Base-by-base conservation (phyloP, 2,888 invertebrate species). In the Baronia brevicornis region DNA sequence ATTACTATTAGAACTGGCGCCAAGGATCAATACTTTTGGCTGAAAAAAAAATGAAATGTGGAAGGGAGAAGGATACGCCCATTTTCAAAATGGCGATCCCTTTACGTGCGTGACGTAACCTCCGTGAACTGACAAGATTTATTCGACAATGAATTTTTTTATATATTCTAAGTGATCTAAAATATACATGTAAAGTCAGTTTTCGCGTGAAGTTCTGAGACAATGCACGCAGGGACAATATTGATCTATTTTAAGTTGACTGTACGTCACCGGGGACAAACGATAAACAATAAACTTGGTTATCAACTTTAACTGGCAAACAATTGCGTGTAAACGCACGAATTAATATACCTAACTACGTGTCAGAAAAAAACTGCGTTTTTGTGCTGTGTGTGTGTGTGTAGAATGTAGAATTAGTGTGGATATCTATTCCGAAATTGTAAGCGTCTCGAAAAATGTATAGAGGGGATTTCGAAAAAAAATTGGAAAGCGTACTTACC, bases 51-150 rank as follows among this genome's bases (percentile, higher is more conserved):
- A 31, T 14, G 19, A 34, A 28, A 32, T 32, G 29, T 27, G 28
- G 33, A 43, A 40, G 54, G 50, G 50, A 44, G 54, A 56, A 42
- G 33, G 40, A 32, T 60, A 63, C 64, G 68, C 63, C 60, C 61
- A 59, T 70, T 73, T 75, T 51, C 74, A 78, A 78, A 65, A 77
- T 78, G 78, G 78, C 78, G 61, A 29, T 29, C 43, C 39, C 38
- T 38, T 27, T 17, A 28, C 25, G 34, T 37, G 39, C 25, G 36
- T 63, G 64, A 65, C 57, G 68, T 61, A 52, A 52, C 39, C 37
- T 22, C 11, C 38, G 32, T 33, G 43, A 44, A 40, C 39, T 39
- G 24, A 39, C 40, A 26, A 28, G 32, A 38, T 23, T 17, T 17
- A 17, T 8, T 1, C 1, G 7, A 1, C 12, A 27, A 22, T 33